These are phyloP conservation scores for Tuberolachnus salignus DNA, from an alignment of 2,888 invertebrate genomes.

Conservation along the genomic window DNA sequence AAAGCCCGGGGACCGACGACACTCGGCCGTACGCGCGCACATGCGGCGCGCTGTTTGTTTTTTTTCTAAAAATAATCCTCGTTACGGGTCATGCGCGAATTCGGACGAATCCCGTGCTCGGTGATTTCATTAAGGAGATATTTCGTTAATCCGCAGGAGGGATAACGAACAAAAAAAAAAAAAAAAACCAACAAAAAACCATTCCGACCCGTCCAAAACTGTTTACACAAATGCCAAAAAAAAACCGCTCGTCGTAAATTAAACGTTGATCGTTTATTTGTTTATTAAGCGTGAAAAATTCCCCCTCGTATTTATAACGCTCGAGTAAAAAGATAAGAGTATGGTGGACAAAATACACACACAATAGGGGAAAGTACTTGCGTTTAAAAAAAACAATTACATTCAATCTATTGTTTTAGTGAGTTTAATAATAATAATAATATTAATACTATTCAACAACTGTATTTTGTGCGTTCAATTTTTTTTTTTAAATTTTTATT, in stretches of 20 bases:
- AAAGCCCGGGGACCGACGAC: constrained; percentile 29
- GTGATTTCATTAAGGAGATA: constrained; percentile 28
- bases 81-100: constrained; percentile 30
- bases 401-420: no score
- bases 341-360: neutral
- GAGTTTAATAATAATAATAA: no score
- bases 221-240: neutral
- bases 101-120: neutral
- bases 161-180: neutral
- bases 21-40: neutral
- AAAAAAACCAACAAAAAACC: constrained; percentile 1
- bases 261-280: constrained; percentile 25
- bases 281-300: neutral
- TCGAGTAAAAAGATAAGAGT: neutral
- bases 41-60: neutral
- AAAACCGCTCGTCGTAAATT: neutral
- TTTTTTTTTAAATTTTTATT: no score
- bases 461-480: no score
- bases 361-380: no score
- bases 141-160: neutral
- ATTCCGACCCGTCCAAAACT: neutral
- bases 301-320: neutral
- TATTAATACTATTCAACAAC: no score
- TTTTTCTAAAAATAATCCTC: constrained; percentile 42
- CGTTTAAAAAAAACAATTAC: no score